phyloP scores from a whole-genome alignment of 2,113 vertebrate genomes.

The Siniperca knerii region DNA sequence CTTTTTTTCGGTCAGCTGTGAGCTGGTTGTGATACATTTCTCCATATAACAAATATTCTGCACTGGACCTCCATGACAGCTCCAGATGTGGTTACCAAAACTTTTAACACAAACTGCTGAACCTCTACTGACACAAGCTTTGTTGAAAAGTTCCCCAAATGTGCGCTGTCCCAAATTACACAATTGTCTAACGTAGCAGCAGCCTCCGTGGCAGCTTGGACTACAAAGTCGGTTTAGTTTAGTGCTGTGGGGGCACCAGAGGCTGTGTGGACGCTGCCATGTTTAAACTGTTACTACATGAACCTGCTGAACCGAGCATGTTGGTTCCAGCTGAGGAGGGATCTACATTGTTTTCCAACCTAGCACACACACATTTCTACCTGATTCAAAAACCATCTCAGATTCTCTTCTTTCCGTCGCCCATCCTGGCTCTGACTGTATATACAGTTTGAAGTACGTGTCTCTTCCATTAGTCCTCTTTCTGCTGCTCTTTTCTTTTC shows the following conservation, averaged over 20 bases:
- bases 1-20: background rate
- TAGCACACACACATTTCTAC: background rate
- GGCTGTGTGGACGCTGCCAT: conserved; percentile 35
- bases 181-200: background rate
- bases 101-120: background rate
- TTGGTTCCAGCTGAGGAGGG: conserved; percentile 48
- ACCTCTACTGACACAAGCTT: background rate
- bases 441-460: background rate
- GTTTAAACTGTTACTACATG: conserved; percentile 47
- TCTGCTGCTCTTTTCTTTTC: conserved; percentile 25
- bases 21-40: background rate
- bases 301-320: conserved; percentile 50
- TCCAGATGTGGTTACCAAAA: conserved; percentile 29
- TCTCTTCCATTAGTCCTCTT: conserved; percentile 6
- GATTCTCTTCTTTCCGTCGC: background rate
- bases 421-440: background rate
- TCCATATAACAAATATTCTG: background rate
- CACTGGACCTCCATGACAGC: conserved; percentile 7
- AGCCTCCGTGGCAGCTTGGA: conserved; percentile 1
- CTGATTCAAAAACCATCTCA: conserved; percentile 41
- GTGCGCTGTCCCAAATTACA: background rate
- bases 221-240: conserved; percentile 24
- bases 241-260: conserved; percentile 25
- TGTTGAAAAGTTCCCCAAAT: conserved; percentile 14
- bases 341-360: background rate